Base-by-base conservation (phyloP, 2,888 invertebrate genomes). In the Dichetophora obliterata region DNA sequence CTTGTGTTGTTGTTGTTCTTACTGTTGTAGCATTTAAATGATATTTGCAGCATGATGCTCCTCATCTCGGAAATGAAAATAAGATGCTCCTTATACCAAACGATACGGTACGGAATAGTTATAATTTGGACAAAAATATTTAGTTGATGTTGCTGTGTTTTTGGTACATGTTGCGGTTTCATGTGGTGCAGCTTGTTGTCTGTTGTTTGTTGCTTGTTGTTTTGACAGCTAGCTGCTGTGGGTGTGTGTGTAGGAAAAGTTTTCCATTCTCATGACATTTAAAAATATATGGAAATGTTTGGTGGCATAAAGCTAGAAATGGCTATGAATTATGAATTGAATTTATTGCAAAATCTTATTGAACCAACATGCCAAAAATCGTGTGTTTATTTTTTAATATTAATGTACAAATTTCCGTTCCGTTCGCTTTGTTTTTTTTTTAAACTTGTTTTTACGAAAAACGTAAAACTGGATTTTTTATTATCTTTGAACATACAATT, bases 141-240 rank as follows among this genome's bases (percentile, higher is more conserved):
- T 19, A 63, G 68, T 77, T 72, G 72, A 57, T 63, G 69, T 66
- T 68, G 66, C 65, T 59, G 75, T 75, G 52, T 54, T 65, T 50
- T 69, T 52, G 48, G 68, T 27, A 57, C 57, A 57, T 71, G 71
- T 71, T 71, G 71, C 71, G 71, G 71, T 71, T 43, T 37, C 19
- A 9, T 59, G 43, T 52, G 52, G 52, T 70, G 34, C 22, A 34
- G 27, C n/a, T 24, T 61, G 22, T 22, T 61, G 14, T 37, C 24
- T 66, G 37, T 43, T 37, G 24, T 65, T 65, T n/a, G 24, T 65
- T 3, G 14, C 19, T 65, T 34, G 43, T 43, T 43, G 48, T 43
- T 66, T 66, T 66, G 37, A 66, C 37, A 43, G 43, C 37, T 19
- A 14, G 19, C 3, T 43, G 43, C 48, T 66, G 37, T 37, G 34